Evolutionary conservation across 35 echinoderm and acorn worm species (phyloP).

Genomic region (Amphiura filiformis): DNA sequence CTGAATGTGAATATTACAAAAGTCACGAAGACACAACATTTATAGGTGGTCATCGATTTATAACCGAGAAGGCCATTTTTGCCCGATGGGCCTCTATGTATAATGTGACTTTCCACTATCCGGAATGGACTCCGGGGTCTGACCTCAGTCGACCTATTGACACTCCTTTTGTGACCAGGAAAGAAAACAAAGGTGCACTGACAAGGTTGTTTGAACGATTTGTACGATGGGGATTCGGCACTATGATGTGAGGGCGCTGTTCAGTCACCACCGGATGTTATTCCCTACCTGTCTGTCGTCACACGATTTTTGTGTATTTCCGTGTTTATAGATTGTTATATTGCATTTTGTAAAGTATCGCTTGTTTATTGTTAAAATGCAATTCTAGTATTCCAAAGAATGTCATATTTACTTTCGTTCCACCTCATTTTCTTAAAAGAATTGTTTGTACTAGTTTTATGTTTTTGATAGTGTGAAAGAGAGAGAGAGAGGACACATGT

Average conservation of each 20-base stretch:
- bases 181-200: background rate
- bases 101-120: constrained; percentile 87
- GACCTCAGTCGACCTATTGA: background rate
- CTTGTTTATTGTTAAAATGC: background rate
- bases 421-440: background rate
- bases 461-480: background rate
- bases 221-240: background rate
- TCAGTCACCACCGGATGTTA: background rate
- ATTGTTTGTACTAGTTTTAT: background rate
- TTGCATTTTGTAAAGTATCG: no score
- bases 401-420: background rate
- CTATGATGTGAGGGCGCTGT: background rate
- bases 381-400: background rate
- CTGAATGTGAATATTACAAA: constrained; percentile 84
- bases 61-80: constrained; percentile 93
- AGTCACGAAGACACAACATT: constrained; percentile 62
- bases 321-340: no score
- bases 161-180: background rate
- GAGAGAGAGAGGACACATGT: no score
- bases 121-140: constrained; percentile 42
- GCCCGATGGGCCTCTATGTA: constrained; percentile 65
- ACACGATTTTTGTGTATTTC: no score
- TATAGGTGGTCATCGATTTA: constrained; percentile 73
- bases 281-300: no score
- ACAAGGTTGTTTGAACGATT: background rate